Evolutionary conservation across 2,888 invertebrate species (phyloP).

Genomic region (Drosophila multiciliata): DNA sequence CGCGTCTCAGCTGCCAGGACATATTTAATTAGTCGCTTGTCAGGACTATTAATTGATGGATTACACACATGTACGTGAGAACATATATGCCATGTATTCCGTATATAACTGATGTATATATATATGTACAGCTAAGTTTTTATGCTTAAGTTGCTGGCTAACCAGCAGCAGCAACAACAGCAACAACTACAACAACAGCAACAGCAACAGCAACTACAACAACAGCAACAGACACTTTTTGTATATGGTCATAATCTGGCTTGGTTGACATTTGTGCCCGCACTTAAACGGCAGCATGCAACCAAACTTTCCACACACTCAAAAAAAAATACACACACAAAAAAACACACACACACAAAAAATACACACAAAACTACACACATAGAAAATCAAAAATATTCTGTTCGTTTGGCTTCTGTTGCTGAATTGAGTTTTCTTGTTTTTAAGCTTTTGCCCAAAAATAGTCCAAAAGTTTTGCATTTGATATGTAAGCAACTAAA

Average conservation of each 20-base stretch:
- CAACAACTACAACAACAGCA: slow-evolving; percentile 29
- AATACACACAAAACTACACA: slow-evolving; percentile 17
- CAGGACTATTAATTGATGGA: slow-evolving; percentile 72
- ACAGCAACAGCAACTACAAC: slow-evolving; percentile 17
- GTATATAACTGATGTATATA: slow-evolving; percentile 17
- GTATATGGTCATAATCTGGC: slow-evolving; percentile 65
- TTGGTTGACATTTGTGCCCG: slow-evolving; percentile 66
- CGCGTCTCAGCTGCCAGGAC: slow-evolving; percentile 53
- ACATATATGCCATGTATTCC: slow-evolving; percentile 3
- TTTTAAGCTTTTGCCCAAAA: slow-evolving; percentile 29
- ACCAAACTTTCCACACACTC: slow-evolving; percentile 24
- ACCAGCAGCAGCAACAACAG: slow-evolving; percentile 39
- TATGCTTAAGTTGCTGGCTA: slow-evolving; percentile 62
- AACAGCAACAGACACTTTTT: slow-evolving; percentile 16
- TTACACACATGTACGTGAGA: slow-evolving; percentile 41
- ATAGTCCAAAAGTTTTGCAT: slow-evolving; percentile 15
- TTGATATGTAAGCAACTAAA: not conserved
- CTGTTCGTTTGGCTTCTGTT: slow-evolving; percentile 33
- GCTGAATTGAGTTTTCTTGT: slow-evolving; percentile 34
- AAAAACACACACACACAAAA: slow-evolving; percentile 9
- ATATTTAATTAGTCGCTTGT: slow-evolving; percentile 73
- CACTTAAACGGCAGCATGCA: slow-evolving; percentile 56
- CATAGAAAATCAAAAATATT: slow-evolving; percentile 18
- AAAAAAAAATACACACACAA: slow-evolving; percentile 8
- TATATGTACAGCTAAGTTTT: slow-evolving; percentile 21